Evolutionary conservation across 2,113 vertebrate genomes (phyloP).

Genomic region (Odocoileus hemionus): DNA sequence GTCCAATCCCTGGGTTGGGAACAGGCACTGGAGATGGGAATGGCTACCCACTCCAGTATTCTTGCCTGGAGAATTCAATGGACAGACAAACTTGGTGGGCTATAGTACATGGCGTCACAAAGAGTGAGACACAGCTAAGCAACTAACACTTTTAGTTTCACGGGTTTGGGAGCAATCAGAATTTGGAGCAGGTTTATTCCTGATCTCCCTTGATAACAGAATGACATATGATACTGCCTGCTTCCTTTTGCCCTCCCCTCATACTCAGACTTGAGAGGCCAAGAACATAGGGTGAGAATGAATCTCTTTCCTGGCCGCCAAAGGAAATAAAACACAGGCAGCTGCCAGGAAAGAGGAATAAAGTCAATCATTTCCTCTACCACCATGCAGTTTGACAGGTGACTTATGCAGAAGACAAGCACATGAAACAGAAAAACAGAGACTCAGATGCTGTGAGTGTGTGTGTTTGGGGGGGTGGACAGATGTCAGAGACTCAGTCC

Average conservation of each 20-base stretch:
- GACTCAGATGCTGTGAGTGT: background rate
- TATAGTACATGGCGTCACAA: background rate
- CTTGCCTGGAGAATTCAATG: background rate
- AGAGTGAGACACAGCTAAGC: background rate
- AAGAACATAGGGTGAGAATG: background rate
- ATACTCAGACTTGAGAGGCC: background rate
- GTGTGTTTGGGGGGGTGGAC: background rate
- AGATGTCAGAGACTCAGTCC: background rate
- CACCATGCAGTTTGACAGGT: background rate
- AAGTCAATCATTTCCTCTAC: background rate
- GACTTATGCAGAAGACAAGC: background rate
- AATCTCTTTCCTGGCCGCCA: background rate
- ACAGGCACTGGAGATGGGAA: background rate
- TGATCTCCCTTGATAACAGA: background rate
- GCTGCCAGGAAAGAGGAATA: background rate
- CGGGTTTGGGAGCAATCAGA: background rate
- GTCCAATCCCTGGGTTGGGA: background rate
- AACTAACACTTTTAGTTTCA: background rate
- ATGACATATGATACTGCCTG: background rate
- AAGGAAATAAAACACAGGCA: background rate
- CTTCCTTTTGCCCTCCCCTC: background rate
- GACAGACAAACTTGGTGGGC: background rate
- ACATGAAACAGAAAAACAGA: background rate
- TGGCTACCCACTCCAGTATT: background rate
- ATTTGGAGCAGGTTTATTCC: background rate